Percentiles rank a stretch among this genome's conserved stretches.
Evolutionary conservation across 2,113 vertebrate species (phyloP).

Genomic region (Oryzias javanicus): DNA sequence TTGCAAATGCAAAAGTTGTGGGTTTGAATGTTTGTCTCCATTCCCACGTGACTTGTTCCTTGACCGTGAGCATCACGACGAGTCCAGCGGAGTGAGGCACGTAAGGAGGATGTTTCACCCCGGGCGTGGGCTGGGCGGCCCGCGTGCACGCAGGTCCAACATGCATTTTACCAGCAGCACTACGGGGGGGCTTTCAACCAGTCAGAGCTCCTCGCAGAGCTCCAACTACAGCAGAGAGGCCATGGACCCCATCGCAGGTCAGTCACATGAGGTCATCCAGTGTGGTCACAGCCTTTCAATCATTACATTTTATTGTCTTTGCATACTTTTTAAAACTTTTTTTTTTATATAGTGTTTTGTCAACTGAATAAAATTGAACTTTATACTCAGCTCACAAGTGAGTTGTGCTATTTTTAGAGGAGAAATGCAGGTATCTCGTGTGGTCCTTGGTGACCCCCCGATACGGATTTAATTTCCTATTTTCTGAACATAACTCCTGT

Average conservation of each 20-base stretch:
- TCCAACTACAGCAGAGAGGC: slow-evolving; percentile 99
- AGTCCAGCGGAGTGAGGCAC: slow-evolving; percentile 97
- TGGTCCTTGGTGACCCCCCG: too few relatives aligned
- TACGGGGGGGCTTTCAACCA: slow-evolving; percentile 88
- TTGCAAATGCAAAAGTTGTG: not conserved
- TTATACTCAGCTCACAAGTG: too few relatives aligned
- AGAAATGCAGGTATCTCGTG: too few relatives aligned
- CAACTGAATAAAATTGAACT: too few relatives aligned
- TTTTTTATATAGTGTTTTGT: too few relatives aligned
- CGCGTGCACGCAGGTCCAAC: slow-evolving; percentile 96
- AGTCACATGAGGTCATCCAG: slow-evolving; percentile 49
- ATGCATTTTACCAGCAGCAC: slow-evolving; percentile 99
- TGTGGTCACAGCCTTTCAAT: too few relatives aligned
- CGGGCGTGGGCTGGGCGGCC: slow-evolving; percentile 92
- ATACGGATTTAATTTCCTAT: too few relatives aligned
- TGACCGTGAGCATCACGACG: slow-evolving; percentile 78
- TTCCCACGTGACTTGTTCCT: slow-evolving; percentile 27
- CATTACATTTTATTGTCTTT: too few relatives aligned
- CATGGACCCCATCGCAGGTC: slow-evolving; percentile 99
- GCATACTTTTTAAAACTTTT: too few relatives aligned
- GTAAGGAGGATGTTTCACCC: slow-evolving; percentile 99
- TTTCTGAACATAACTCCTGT: too few relatives aligned
- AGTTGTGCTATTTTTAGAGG: too few relatives aligned
- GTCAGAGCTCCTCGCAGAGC: slow-evolving; percentile 89
- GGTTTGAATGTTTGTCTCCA: not conserved